These are phyloP conservation scores for Kryphioiulus occultus DNA, from an alignment of 2,888 invertebrate genomes.

Conservation along the genomic window DNA sequence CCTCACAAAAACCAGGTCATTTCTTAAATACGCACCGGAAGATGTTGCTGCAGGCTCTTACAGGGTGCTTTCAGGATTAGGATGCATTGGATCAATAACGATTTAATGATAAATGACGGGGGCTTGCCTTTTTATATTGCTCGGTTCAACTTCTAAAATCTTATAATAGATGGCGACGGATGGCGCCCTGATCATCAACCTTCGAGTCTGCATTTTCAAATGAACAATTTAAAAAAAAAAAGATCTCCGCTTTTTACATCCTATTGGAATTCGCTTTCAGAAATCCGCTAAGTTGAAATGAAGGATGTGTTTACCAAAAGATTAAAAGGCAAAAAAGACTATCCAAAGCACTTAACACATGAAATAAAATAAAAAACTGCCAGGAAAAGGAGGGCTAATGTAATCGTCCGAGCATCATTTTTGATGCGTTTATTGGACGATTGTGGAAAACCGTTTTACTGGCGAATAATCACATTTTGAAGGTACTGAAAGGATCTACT, in stretches of 20 bases:
- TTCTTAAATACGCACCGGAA: not conserved
- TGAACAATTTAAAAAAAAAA: not conserved
- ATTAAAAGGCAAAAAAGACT: slow-evolving; percentile 22
- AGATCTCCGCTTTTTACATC: not conserved
- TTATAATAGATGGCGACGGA: slow-evolving; percentile 16
- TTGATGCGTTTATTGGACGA: not conserved
- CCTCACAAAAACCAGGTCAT: not conserved
- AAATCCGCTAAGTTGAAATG: slow-evolving; percentile 39
- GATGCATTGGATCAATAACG: not conserved
- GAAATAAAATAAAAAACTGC: not conserved
- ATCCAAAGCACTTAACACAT: slow-evolving; percentile 18
- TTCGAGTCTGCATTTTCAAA: not conserved
- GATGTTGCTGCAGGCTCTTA: not conserved
- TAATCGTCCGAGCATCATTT: not conserved
- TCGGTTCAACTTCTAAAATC: not conserved
- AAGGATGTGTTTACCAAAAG: slow-evolving; percentile 37
- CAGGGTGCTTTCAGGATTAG: not conserved
- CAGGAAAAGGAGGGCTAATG: not conserved
- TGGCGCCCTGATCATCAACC: slow-evolving; percentile 7
- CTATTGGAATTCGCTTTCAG: not conserved
- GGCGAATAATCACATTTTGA: not conserved
- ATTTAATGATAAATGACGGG: slow-evolving; percentile 39
- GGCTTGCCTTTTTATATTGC: not conserved
- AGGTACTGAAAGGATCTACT: not conserved
- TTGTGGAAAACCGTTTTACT: not conserved